These are phyloP conservation scores for Thaumetopoea pityocampa DNA, from an alignment of 1,140 invertebrate genomes.

Conservation along the genomic window DNA sequence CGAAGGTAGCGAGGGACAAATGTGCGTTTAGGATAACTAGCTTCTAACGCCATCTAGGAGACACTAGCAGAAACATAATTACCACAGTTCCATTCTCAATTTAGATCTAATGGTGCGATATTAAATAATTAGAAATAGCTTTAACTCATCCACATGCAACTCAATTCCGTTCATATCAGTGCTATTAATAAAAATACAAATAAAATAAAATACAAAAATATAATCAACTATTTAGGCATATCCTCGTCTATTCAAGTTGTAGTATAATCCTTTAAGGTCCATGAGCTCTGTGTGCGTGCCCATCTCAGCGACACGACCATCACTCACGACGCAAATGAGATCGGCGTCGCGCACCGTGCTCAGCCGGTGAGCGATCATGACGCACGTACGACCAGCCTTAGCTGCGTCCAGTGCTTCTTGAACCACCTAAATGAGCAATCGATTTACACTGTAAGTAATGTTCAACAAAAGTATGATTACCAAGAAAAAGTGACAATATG, in stretches of 20 bases:
- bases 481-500: too few relatives aligned
- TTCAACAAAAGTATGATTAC: too few relatives aligned
- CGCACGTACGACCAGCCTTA: slow-evolving; percentile 80
- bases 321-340: slow-evolving; percentile 87
- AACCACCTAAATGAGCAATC: slow-evolving; percentile 67
- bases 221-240: slow-evolving; percentile 20
- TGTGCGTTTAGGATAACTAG: too few relatives aligned
- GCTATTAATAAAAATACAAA: neutral
- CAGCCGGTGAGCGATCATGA: slow-evolving; percentile 84
- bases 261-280: slow-evolving; percentile 85
- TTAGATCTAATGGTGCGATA: too few relatives aligned
- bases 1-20: too few relatives aligned
- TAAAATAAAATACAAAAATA: neutral
- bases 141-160: too few relatives aligned
- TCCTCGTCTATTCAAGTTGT: slow-evolving; percentile 61
- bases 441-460: too few relatives aligned
- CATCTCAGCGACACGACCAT: slow-evolving; percentile 84
- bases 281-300: slow-evolving; percentile 90
- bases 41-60: too few relatives aligned
- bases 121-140: too few relatives aligned
- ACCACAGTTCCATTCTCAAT: too few relatives aligned
- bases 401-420: slow-evolving; percentile 81
- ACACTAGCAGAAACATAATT: too few relatives aligned
- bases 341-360: slow-evolving; percentile 86
- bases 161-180: too few relatives aligned